Conservation (phyloP, 2,113 vertebrate genomes). For the Aegotheles bennettii region DNA sequence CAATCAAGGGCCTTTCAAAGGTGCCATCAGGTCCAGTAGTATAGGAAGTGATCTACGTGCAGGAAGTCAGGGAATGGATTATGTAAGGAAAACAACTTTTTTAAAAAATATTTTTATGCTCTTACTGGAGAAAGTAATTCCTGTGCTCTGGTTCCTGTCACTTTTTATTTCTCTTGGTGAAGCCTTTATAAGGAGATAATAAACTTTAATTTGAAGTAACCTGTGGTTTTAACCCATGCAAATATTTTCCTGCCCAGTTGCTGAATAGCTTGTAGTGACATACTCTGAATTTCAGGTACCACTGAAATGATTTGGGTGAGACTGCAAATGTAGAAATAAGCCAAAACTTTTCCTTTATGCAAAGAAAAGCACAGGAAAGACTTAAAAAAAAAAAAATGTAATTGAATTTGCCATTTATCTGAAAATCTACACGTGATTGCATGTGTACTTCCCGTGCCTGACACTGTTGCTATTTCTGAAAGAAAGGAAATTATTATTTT, state of each 20-base stretch:
- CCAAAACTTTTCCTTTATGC: neutral
- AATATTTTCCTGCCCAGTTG: neutral
- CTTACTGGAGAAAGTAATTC: neutral
- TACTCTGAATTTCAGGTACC: neutral
- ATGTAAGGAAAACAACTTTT: neutral
- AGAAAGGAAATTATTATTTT: neutral
- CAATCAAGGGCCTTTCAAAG: neutral
- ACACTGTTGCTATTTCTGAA: neutral
- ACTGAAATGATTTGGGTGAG: neutral
- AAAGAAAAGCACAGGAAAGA: neutral
- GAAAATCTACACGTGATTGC: neutral
- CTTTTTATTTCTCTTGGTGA: neutral
- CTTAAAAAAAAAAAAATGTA: neutral
- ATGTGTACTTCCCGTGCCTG: neutral
- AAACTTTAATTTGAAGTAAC: neutral
- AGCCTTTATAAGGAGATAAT: neutral
- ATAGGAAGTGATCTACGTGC: neutral
- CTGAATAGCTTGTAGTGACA: neutral
- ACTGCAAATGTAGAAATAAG: neutral
- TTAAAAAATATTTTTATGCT: neutral
- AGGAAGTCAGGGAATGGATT: neutral
- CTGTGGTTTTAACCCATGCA: neutral
- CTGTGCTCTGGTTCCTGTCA: neutral
- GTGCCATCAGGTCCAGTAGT: neutral
- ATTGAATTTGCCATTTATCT: neutral